These are phyloP conservation scores for Thryonomys swinderianus DNA, from an alignment of 2,113 vertebrate species.

Conservation along the genomic window DNA sequence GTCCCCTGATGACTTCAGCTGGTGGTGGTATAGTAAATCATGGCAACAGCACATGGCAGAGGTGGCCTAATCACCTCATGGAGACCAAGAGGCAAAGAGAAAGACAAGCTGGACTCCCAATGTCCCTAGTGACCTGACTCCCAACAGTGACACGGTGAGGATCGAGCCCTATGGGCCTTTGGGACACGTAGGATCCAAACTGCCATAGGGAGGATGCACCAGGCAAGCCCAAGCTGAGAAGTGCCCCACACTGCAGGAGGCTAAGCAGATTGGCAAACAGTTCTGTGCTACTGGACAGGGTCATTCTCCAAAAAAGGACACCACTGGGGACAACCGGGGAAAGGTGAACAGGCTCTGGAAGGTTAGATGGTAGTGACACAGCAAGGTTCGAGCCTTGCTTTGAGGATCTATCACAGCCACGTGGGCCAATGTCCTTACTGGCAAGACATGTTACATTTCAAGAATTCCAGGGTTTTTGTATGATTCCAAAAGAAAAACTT, in stretches of 20 bases:
- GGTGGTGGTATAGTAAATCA: no score
- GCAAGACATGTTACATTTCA: rapidly evolving
- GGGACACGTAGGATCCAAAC: no score
- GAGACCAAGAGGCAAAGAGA: not conserved
- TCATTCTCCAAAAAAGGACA: not conserved
- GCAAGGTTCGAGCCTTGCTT: not conserved
- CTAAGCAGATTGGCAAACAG: not conserved
- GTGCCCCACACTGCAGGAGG: no score
- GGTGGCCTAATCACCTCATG: not conserved
- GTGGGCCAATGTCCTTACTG: not conserved
- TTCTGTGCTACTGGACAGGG: not conserved
- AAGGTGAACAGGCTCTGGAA: no score
- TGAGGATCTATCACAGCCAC: no score
- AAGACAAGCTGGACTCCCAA: not conserved
- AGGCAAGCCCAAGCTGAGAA: not conserved
- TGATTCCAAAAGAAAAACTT: not conserved
- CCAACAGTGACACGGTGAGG: not conserved
- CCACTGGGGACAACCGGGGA: not conserved
- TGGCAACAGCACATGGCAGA: not conserved
- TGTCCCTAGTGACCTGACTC: not conserved
- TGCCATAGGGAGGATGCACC: not conserved
- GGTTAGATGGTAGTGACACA: rapidly evolving
- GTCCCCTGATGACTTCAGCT: not conserved
- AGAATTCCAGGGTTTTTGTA: not conserved
- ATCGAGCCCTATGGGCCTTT: not conserved